Percentiles rank a stretch among this genome's conserved stretches.
phyloP scores from a whole-genome alignment of 2,888 invertebrate genomes.

The Drosophila atripex region DNA sequence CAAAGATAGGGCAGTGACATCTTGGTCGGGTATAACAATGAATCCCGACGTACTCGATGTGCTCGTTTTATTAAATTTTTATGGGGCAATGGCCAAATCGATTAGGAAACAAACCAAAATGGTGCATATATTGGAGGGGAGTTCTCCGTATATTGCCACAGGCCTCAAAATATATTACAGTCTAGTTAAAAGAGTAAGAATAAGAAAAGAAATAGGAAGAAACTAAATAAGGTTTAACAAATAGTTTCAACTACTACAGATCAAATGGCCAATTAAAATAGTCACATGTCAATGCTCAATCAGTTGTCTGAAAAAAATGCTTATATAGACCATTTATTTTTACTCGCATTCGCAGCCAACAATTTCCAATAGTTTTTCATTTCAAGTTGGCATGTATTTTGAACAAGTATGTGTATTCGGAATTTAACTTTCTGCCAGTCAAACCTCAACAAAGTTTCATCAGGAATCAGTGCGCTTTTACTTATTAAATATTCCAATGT shows the following conservation, averaged over 20 bases:
- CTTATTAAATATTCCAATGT: constrained; percentile 40
- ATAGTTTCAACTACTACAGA: background rate
- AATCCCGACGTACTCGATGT: constrained; percentile 25
- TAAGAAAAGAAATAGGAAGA: background rate
- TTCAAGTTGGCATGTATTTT: constrained; percentile 29
- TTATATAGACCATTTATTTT: background rate
- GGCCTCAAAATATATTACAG: background rate
- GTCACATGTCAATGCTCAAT: background rate
- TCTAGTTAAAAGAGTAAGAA: background rate
- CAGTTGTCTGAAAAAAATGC: constrained; percentile 6
- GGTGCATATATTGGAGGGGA: background rate
- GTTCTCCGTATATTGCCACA: background rate
- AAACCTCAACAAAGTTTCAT: constrained; percentile 37
- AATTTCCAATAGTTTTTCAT: constrained; percentile 27
- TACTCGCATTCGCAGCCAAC: constrained; percentile 7
- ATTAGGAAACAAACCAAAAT: constrained; percentile 22
- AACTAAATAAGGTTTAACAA: background rate
- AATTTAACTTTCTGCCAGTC: constrained; percentile 36
- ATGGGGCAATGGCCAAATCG: constrained; percentile 20
- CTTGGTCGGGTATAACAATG: constrained; percentile 41
- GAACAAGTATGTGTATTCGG: constrained; percentile 7
- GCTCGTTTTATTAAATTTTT: constrained; percentile 28
- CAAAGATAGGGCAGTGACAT: constrained; percentile 44
- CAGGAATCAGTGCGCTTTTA: constrained; percentile 39
- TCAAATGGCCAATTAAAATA: background rate